phyloP scores from a whole-genome alignment of 2,888 invertebrate species.

The Himalopsyche anomala region DNA sequence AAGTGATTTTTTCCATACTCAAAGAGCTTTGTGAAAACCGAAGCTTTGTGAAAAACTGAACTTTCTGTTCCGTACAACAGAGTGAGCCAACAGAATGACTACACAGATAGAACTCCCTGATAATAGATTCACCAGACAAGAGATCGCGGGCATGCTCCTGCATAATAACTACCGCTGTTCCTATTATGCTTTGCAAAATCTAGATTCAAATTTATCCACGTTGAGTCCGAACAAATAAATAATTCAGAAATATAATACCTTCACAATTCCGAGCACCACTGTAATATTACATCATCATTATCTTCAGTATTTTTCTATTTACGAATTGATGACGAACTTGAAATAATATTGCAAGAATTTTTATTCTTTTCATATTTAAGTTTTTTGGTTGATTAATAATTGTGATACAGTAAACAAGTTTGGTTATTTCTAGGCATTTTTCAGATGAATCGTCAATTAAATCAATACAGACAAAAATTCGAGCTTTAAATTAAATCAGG shows the following conservation, averaged over 20 bases:
- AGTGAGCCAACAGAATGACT: slow-evolving; percentile 37
- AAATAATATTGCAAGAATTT: too few relatives aligned
- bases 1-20: background rate
- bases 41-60: slow-evolving; percentile 25
- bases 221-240: background rate
- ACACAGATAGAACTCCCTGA: slow-evolving; percentile 36
- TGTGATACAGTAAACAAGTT: too few relatives aligned
- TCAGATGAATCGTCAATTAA: too few relatives aligned
- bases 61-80: slow-evolving; percentile 4
- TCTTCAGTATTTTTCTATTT: too few relatives aligned
- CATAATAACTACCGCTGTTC: slow-evolving; percentile 32
- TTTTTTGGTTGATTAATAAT: too few relatives aligned
- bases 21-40: slow-evolving; percentile 37
- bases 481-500: too few relatives aligned
- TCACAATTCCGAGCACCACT: background rate
- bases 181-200: slow-evolving; percentile 37
- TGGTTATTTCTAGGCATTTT: too few relatives aligned
- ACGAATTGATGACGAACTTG: too few relatives aligned
- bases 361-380: too few relatives aligned
- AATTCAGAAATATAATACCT: background rate
- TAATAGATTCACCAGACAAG: slow-evolving; percentile 43
- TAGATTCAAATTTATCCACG: slow-evolving; percentile 34
- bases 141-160: slow-evolving; percentile 25
- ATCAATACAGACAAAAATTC: too few relatives aligned
- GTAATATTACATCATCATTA: background rate